phyloP scores from a whole-genome alignment of 2,113 vertebrate species.

The Bufo bufo region DNA sequence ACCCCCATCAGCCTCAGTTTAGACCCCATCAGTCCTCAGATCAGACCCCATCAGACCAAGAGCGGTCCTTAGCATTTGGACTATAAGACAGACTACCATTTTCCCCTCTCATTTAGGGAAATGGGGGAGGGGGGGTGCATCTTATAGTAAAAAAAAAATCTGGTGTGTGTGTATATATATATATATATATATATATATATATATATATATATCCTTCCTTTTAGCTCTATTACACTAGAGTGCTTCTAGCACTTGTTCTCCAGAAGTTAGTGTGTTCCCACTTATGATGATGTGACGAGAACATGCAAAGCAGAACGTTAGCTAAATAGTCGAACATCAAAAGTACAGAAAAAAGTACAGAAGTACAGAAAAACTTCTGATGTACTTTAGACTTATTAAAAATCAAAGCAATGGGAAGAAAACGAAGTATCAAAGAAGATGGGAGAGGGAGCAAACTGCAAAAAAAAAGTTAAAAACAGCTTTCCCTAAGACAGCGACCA shows the following conservation, averaged over 20 bases:
- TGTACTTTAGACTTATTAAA: neutral
- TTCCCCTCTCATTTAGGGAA: no score
- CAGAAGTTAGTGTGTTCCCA: neutral
- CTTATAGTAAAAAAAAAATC: no score
- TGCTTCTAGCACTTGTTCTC: neutral
- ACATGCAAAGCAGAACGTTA: neutral
- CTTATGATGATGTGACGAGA: neutral
- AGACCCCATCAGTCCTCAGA: no score
- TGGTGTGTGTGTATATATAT: no score
- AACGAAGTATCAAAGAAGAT: neutral
- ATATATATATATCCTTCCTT: neutral
- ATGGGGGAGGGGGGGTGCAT: no score
- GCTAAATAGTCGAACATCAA: neutral
- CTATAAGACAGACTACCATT: no score
- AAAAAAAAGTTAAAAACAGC: neutral
- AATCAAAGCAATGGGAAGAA: neutral
- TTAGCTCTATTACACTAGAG: neutral
- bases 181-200: no score
- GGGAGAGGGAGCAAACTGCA: neutral
- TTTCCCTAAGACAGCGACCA: neutral
- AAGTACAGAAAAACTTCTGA: conserved; percentile 10
- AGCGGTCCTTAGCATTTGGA: no score
- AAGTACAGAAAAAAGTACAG: neutral
- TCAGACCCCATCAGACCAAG: no score
- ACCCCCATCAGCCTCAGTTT: no score